Conservation (phyloP, 2,797 vertebrate species). For the Columba guinea region DNA sequence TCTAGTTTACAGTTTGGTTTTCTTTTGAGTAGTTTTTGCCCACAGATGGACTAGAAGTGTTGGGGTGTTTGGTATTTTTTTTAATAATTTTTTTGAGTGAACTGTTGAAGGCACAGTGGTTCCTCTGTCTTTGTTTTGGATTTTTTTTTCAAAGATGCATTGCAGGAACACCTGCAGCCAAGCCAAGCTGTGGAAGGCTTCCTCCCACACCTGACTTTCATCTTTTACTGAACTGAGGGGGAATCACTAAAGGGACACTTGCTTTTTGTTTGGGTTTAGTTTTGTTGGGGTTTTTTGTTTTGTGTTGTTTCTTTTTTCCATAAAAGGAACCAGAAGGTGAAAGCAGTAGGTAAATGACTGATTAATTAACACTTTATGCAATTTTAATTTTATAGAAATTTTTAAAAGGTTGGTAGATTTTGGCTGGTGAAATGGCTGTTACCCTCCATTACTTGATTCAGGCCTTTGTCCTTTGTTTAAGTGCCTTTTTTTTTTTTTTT, state of each 20-base stretch:
- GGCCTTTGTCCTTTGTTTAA: conserved; percentile 82
- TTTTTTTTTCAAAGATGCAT: conserved; percentile 38
- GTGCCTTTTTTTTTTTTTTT: conserved; percentile 76
- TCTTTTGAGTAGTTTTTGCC: conserved; percentile 68
- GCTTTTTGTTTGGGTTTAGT: conserved; percentile 36
- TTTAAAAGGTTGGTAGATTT: conserved; percentile 56
- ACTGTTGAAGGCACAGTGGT: conserved; percentile 66
- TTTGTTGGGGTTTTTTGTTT: not conserved
- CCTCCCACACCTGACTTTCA: not conserved
- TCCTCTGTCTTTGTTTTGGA: conserved; percentile 33
- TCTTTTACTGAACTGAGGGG: conserved; percentile 3
- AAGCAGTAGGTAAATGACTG: conserved; percentile 66
- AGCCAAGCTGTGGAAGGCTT: conserved; percentile 55
- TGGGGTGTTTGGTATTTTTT: conserved; percentile 32
- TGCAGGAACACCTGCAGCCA: conserved; percentile 64
- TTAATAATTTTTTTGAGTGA: conserved; percentile 24
- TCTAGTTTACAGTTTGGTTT: conserved; percentile 70
- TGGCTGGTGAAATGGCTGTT: conserved; percentile 70
- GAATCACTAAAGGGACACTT: conserved; percentile 56
- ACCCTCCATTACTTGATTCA: conserved; percentile 75
- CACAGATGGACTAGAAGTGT: conserved; percentile 56
- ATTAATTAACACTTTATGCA: conserved; percentile 74
- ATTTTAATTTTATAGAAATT: conserved; percentile 74
- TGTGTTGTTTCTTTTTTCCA: not conserved
- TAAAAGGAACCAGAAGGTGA: conserved; percentile 66